phyloP scores from a whole-genome alignment of 2,797 vertebrate species.

The Sebastes cheni region DNA sequence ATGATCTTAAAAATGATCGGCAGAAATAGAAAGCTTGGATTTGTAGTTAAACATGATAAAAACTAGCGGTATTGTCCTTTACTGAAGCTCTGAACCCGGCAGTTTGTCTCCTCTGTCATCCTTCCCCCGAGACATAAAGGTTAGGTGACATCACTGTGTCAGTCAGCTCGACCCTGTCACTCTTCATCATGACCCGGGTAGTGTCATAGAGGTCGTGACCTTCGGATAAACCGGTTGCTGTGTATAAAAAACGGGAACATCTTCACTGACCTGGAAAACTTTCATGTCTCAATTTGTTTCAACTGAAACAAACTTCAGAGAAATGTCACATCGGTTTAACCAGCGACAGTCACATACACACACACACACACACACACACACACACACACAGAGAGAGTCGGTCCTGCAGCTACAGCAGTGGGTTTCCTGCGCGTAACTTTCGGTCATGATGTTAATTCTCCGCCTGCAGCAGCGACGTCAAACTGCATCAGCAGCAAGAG shows the following conservation, averaged over 20 bases:
- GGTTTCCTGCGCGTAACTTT: background rate
- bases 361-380: slow-evolving; percentile 9
- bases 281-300: slow-evolving; percentile 25
- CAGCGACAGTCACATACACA: background rate
- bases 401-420: slow-evolving; percentile 23
- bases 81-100: background rate
- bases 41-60: background rate
- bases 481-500: slow-evolving; percentile 26
- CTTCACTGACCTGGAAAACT: slow-evolving; percentile 56
- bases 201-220: slow-evolving; percentile 27
- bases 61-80: background rate
- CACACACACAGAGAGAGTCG: background rate
- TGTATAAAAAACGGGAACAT: slow-evolving; percentile 17
- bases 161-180: slow-evolving; percentile 31
- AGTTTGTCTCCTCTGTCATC: background rate
- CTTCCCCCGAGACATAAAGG: background rate
- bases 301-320: slow-evolving; percentile 40
- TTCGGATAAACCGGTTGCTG: slow-evolving; percentile 2
- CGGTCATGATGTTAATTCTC: slow-evolving; percentile 36
- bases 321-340: slow-evolving; percentile 57
- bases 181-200: slow-evolving; percentile 20
- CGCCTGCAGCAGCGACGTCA: slow-evolving; percentile 36
- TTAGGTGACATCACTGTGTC: slow-evolving; percentile 12
- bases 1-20: background rate
- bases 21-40: background rate